Evolutionary conservation across 2,888 invertebrate genomes (phyloP).

Genomic region (Drosophila buzzatii): DNA sequence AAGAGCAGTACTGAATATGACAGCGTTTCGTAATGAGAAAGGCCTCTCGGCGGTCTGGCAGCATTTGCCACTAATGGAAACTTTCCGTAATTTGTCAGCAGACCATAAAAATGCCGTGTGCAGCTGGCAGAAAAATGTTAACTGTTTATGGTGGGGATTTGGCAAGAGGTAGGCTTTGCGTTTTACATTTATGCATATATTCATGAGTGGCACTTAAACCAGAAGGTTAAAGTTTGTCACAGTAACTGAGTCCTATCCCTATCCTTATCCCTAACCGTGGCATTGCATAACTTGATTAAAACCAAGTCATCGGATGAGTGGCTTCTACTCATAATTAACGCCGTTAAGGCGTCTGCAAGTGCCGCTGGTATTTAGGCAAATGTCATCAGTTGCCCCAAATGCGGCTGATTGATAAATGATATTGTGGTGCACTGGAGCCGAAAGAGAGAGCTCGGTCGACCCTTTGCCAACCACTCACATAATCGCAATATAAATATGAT

Average conservation of each 20-base stretch:
- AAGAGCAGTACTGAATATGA: slow-evolving; percentile 6
- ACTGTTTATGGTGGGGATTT: slow-evolving; percentile 44
- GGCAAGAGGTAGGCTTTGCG: neutral
- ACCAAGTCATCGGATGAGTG: slow-evolving; percentile 14
- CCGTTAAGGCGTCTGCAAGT: slow-evolving; percentile 37
- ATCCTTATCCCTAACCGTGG: slow-evolving; percentile 7
- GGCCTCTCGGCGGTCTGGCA: slow-evolving; percentile 12
- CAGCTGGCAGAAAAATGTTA: slow-evolving; percentile 63
- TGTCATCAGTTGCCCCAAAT: slow-evolving; percentile 35
- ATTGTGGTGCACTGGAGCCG: neutral
- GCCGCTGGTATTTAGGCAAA: slow-evolving; percentile 36
- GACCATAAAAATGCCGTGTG: slow-evolving; percentile 67
- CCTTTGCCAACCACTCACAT: slow-evolving; percentile 42
- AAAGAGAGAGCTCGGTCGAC: neutral
- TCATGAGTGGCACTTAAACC: slow-evolving; percentile 51
- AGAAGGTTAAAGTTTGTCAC: slow-evolving; percentile 70
- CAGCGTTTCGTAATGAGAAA: slow-evolving; percentile 33
- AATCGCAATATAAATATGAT: slow-evolving; percentile 70
- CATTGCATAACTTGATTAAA: slow-evolving; percentile 38
- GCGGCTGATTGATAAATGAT: slow-evolving; percentile 59
- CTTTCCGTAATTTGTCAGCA: slow-evolving; percentile 75
- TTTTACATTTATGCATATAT: slow-evolving; percentile 44
- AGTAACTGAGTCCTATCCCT: slow-evolving; percentile 33
- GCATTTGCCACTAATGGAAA: slow-evolving; percentile 69
- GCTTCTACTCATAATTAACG: slow-evolving; percentile 61